Evolutionary conservation across 2,113 vertebrate genomes (phyloP), one percentile per base, ranked within the genome.

Genomic region (Scatophagus argus): DNA sequence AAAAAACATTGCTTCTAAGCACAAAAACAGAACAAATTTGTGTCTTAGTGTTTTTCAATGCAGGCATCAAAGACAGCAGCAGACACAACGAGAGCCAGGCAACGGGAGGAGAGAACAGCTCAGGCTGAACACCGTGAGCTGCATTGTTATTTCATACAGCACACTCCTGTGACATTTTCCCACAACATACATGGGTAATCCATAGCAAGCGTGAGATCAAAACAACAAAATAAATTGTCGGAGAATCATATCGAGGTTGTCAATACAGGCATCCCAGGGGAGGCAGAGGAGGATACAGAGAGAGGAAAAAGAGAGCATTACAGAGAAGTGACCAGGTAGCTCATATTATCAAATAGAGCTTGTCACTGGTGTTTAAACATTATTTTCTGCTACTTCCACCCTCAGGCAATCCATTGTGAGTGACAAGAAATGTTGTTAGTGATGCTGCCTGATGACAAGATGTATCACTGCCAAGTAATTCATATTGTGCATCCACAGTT

Each of bases 21-120:
- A 73, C 71, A 70, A 78, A 79, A 88, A 88, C 74, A 86, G 81
- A 82, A 88, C 71, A 88, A 83, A 87, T 85, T 77, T 74, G 66
- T 82, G 75, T 87, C 62, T 81, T 47, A n/a, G 52, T 82, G 71
- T 80, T 68, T 87, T 81, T 83, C 73, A 83, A 55, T 60, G 69
- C 71, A 71, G 60, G 74, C 83, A 90, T 91, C 88, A 92, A 91
- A 92, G 91, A 76, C 32, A 82, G 81, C 82, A 55, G 68, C 65
- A 85, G 82, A 70, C 78, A 84, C 56, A 2, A 64, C 52, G 38
- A 62, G 63, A 85, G 70, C 64, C 63, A 87, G 52, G 75, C 84
- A 72, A 36, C 29, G 55, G 64, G 71, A 80, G 52, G 60, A 87
- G 61, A 61, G 69, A 85, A 73, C 54, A 49, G 82, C 76, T 65